A percentile compares a stretch with the other conserved stretches of the same genome.
Conservation (phyloP, 2,113 vertebrate species). For the Oryzias curvinotus region DNA sequence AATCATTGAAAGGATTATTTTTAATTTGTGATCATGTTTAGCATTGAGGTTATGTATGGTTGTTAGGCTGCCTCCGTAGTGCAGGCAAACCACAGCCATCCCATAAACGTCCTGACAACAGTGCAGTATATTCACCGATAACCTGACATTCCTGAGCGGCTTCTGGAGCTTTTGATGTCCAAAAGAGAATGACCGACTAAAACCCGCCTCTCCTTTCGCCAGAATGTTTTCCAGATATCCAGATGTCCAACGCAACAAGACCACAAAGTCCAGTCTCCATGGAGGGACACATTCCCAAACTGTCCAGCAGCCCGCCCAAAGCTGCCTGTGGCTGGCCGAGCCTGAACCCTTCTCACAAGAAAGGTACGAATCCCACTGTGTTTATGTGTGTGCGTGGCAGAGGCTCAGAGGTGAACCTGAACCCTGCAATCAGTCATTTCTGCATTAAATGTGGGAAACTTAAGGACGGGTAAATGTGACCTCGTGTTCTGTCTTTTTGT, state of each 20-base stretch:
- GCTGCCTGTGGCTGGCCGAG: conserved; percentile 82
- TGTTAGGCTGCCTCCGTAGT: no score
- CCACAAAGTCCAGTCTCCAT: conserved; percentile 77
- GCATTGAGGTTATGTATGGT: no score
- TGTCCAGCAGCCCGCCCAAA: conserved; percentile 90
- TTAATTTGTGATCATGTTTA: no score
- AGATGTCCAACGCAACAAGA: conserved; percentile 82
- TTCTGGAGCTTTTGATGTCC: not conserved
- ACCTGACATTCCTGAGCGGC: not conserved
- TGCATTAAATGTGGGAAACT: not conserved
- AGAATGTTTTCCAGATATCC: conserved; percentile 86
- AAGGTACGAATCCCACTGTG: conserved; percentile 77
- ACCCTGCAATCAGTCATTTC: not conserved
- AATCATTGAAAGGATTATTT: no score
- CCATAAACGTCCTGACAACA: no score
- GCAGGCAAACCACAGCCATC: no score
- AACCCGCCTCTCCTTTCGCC: conserved; percentile 33
- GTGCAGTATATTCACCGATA: no score
- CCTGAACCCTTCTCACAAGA: conserved; percentile 85
- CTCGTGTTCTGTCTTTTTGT: not conserved
- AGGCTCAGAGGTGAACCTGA: not conserved
- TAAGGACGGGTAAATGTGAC: not conserved
- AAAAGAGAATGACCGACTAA: not conserved
- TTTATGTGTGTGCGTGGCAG: not conserved
- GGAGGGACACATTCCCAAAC: conserved; percentile 81